Base-by-base conservation (phyloP, 2,888 invertebrate genomes). In the Amphipyra berbera region DNA sequence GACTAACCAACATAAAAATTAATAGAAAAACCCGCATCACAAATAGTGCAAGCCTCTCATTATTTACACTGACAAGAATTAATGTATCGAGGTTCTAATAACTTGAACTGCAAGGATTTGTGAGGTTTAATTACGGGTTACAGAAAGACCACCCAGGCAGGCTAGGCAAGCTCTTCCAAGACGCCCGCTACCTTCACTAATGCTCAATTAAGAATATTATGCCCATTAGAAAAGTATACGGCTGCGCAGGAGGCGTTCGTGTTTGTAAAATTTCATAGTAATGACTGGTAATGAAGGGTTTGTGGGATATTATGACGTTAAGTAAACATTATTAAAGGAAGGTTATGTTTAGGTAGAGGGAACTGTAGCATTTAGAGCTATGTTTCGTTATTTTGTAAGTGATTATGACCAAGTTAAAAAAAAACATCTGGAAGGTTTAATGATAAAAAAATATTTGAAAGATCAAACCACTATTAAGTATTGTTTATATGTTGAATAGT, bases 121-220 rank as follows among this genome's bases (percentile, higher is more conserved):
- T 83, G 60, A 53, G 47, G 45, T 72, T 70, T 82, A 85, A 83
- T 84, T 83, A 77, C 71, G 50, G 72, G 60, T 45, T 65, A 44
- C 47, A 12, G n/a, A 54, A 45, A n/a, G 87, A 85, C 87, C 89
- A 88, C 88, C 87, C 87, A 86, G 64, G 79, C 77, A 72, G 58
- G n/a, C 87, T 85, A 64, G 78, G 76, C 69, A 49, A 6, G 14
- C 45, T 48, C 38, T 46, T 67, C 40, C 27, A 47, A 55, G 48
- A 55, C 30, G 42, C 38, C 53, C 37, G 50, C 46, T 73, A 45
- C 73, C 65, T 52, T 49, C 59, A 66, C 60, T 79, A 83, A 82
- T 78, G 69, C 64, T 64, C 73, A 70, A 81, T 82, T 83, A 82
- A 82, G 76, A 77, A 78, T 77, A 78, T 81, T 81, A 83, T 77